These are phyloP conservation scores for Mustelus asterias DNA, from an alignment of 2,113 vertebrate genomes.

Conservation along the genomic window DNA sequence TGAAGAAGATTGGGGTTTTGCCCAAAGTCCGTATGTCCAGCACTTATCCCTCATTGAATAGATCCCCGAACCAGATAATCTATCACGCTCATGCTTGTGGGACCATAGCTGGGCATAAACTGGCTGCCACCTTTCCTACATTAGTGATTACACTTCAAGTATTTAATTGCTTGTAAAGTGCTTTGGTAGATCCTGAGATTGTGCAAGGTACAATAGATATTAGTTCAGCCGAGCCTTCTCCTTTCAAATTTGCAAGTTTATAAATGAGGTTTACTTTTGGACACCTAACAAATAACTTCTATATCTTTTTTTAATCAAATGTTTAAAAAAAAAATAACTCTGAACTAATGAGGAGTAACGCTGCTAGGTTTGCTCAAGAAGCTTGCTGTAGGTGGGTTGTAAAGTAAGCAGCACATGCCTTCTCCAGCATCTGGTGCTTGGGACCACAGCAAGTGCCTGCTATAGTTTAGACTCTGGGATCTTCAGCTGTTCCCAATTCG, in stretches of 20 bases:
- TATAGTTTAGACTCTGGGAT: conserved; percentile 17
- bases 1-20: not conserved
- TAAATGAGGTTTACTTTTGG: not conserved
- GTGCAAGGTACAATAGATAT: not conserved
- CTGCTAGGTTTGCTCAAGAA: not conserved
- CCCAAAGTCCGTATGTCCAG: not conserved
- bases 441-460: not conserved
- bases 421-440: conserved; percentile 8
- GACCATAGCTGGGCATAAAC: not conserved
- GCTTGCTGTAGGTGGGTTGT: not conserved
- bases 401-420: not conserved
- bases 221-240: not conserved
- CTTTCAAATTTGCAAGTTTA: not conserved
- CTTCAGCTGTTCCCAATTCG: conserved; percentile 33
- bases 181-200: not conserved
- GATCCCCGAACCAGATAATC: not conserved
- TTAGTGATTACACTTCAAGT: not conserved
- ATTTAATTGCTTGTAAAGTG: not conserved
- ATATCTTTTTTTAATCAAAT: not conserved
- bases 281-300: not conserved
- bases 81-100: not conserved
- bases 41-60: not conserved
- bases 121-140: not conserved
- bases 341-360: not conserved
- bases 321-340: not conserved